A percentile compares a stretch with the other conserved stretches of the same genome.
Evolutionary conservation across 1,140 invertebrate genomes (phyloP).

Genomic region (Drosophila burlai): DNA sequence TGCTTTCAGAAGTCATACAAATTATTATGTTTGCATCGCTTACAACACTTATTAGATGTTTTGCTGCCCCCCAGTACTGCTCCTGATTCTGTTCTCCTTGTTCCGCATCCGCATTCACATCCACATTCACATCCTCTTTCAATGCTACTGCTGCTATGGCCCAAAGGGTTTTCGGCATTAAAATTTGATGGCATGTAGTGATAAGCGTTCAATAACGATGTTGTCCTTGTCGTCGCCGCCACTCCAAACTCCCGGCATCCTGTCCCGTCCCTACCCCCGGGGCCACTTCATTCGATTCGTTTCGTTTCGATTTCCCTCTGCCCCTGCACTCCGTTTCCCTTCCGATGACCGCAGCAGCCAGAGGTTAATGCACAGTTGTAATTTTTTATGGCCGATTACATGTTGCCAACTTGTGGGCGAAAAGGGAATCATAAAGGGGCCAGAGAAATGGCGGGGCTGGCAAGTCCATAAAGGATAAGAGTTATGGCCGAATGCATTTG

Average conservation of each 20-base stretch:
- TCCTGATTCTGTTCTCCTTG: conserved; percentile 9
- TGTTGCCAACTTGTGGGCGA: conserved; percentile 70
- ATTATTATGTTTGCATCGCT: conserved; percentile 83
- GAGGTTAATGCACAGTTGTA: conserved; percentile 82
- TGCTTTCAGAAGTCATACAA: conserved; percentile 82
- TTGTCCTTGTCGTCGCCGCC: conserved; percentile 57
- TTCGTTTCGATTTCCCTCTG: conserved; percentile 50
- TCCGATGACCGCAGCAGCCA: conserved; percentile 59
- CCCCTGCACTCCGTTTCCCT: background rate
- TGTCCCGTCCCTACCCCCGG: background rate
- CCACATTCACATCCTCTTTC: background rate
- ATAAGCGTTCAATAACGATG: conserved; percentile 77
- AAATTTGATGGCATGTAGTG: conserved; percentile 83
- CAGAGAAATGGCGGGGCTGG: conserved; percentile 1
- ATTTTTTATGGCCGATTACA: conserved; percentile 82
- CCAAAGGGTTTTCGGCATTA: conserved; percentile 79
- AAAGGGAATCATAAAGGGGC: conserved; percentile 10
- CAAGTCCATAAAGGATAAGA: conserved; percentile 77
- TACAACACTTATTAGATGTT: conserved; percentile 82
- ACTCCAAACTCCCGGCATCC: conserved; percentile 36
- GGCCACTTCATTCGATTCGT: conserved; percentile 55
- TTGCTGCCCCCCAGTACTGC: conserved; percentile 29
- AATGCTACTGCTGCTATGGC: conserved; percentile 35
- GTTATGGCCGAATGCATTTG: conserved; percentile 79
- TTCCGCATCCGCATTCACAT: conserved; percentile 2